Evolutionary conservation across 2,888 invertebrate genomes (phyloP), one percentile per base, ranked within the genome.

Genomic region (Autographa gamma): DNA sequence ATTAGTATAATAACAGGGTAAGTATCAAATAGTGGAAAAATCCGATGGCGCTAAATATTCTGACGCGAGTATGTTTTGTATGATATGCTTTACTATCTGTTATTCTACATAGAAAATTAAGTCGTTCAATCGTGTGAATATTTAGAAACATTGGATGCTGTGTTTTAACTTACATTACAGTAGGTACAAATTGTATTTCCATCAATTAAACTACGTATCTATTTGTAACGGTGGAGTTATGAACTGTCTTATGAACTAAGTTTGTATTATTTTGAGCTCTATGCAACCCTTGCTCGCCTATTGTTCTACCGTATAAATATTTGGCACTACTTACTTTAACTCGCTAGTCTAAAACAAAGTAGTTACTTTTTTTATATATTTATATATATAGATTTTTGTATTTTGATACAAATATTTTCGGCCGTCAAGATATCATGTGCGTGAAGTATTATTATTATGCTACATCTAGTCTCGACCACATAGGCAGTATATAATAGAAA

Each of bases 141-240:
- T 59, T 31, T 59, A 31, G 43, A 9, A n/a, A 19, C 43, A 80
- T 63, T 63, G 60, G 31, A 68, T 68, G 76, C 63, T 66, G 54
- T 59, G 7, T 80, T 67, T 76, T 80, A 77, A 61, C 60, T 67
- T 80, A 71, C 32, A 19, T 31, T 32, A 25, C 0, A 18, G 54
- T 76, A 77, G 76, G 72, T 59, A 80, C 43, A 79, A 63, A 71
- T 71, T 58, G n/a, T 74, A 70, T 54, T 48, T 48, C 78, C 63
- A 74, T 43, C 41, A 56, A 66, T 48, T 77, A 8, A 48, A 58
- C 0, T 62, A 43, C 58, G 38, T 59, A 60, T 68, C 8, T 19
- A 41, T 48, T 8, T 70, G 60, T 63, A 60, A 68, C 52, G 65
- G 65, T 72, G 72, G 77, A 64, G 11, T 34, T 41, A 52, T 25